Percentiles rank a stretch among this genome's conserved stretches.
These are phyloP conservation scores for Lathronympha strigana DNA, from an alignment of 2,888 invertebrate species.

Conservation along the genomic window DNA sequence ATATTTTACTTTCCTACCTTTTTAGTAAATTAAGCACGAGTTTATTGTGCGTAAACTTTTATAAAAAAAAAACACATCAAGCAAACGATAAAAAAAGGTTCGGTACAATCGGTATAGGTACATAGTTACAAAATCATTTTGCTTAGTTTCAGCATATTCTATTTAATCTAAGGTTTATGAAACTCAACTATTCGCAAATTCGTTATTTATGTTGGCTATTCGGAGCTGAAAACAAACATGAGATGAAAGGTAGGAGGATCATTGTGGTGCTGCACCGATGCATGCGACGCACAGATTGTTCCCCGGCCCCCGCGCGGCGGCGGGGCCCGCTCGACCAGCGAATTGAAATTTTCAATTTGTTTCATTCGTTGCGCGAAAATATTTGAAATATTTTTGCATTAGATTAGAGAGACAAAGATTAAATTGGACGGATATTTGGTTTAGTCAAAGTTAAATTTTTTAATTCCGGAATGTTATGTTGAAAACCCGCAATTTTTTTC, in stretches of 20 bases:
- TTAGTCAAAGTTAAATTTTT: too few species aligned
- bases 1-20: too few species aligned
- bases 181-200: conserved; percentile 1
- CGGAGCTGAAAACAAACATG: conserved; percentile 21
- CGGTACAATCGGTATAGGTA: too few species aligned
- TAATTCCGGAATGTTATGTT: too few species aligned
- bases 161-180: background rate
- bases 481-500: too few species aligned
- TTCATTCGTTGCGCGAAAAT: conserved; percentile 2
- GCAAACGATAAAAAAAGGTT: background rate
- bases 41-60: too few species aligned
- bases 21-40: too few species aligned
- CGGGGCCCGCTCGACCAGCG: conserved; percentile 20
- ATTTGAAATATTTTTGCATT: too few species aligned
- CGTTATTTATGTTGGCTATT: background rate
- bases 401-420: too few species aligned
- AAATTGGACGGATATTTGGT: too few species aligned
- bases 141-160: background rate
- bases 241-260: conserved; percentile 28
- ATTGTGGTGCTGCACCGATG: conserved; percentile 60
- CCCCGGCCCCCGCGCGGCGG: conserved; percentile 39
- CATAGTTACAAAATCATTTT: too few species aligned
- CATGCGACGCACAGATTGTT: conserved; percentile 63
- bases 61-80: too few species aligned
- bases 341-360: conserved; percentile 36